Conservation (phyloP, 2,113 vertebrate species). For the Nibea albiflora region DNA sequence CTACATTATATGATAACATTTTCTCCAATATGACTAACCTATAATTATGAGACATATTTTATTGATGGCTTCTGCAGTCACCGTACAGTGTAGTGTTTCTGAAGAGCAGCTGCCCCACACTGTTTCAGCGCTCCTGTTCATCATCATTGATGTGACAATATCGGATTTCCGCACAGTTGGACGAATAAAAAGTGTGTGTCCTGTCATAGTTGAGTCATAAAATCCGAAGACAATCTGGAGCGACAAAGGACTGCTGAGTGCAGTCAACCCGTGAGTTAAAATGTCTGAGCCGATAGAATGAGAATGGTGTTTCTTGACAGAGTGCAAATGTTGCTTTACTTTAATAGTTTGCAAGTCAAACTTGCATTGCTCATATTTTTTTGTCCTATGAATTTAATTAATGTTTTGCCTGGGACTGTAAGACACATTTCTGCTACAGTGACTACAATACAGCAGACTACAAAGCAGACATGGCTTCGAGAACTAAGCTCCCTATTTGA, state of each 20-base stretch:
- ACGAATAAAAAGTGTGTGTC: neutral
- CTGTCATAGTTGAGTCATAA: neutral
- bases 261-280: neutral
- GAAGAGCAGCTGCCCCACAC: neutral
- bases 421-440: neutral
- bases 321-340: neutral
- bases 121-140: neutral
- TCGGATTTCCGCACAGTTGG: neutral
- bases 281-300: too few relatives aligned
- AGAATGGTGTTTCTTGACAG: too few relatives aligned
- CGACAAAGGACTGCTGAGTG: too few relatives aligned
- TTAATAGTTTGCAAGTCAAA: neutral
- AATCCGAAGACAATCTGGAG: neutral
- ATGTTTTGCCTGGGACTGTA: neutral
- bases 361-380: neutral
- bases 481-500: slow-evolving; percentile 16
- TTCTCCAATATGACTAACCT: neutral
- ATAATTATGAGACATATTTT: neutral
- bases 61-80: neutral
- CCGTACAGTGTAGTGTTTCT: too few relatives aligned
- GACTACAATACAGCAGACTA: neutral
- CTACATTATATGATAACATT: neutral
- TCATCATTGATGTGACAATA: neutral
- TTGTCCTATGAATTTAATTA: neutral
- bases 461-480: neutral